Evolutionary conservation across 2,113 vertebrate genomes (phyloP), one percentile per base, ranked within the genome.

Genomic region (Actinemys pallida): DNA sequence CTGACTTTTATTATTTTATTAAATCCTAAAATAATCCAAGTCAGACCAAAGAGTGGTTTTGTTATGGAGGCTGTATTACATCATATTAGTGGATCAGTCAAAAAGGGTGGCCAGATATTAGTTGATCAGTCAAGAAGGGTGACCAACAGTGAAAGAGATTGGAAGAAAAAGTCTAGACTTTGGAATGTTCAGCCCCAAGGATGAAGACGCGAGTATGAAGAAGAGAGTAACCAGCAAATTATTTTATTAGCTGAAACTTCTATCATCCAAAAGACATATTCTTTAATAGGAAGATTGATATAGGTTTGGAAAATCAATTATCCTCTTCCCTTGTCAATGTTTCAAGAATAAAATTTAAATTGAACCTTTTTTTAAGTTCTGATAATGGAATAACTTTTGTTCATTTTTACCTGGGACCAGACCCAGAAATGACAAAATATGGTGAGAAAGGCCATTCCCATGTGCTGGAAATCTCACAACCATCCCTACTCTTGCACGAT

Each of bases 271-370:
- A 42, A 84, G 86, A 69, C 12, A 47, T 27, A 75, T 69, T 69
- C 17, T 69, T 69, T 49, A 27, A 4, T 0, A 69, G 19, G 5
- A 88, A 65, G 25, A 84, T 89, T 59, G 5, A 78, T 47, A 62
- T 11, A 2, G 3, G 1, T 81, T 84, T 3, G 1, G 31, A 81
- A 86, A 1, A 89, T 81, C 10, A 95, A 83, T n/a, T 10, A 2
- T 27, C 1, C 1, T 89, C 3, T 59, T 19, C 49, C 6, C 3
- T 0, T 0, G 4, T 10, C 10, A 72, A 45, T 75, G 42, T 90
- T 29, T 62, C n/a, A n/a, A 47, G 29, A 50, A 14, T 29, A 81
- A 89, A 93, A 47, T 8, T 9, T 1, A 86, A 35, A 39, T n/a
- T 9, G 11, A 83, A 2, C 4, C 10, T 76, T 89, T 42, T 88